phyloP scores from a whole-genome alignment of 2,797 vertebrate genomes.

The Typhlichthys eigenmanni region DNA sequence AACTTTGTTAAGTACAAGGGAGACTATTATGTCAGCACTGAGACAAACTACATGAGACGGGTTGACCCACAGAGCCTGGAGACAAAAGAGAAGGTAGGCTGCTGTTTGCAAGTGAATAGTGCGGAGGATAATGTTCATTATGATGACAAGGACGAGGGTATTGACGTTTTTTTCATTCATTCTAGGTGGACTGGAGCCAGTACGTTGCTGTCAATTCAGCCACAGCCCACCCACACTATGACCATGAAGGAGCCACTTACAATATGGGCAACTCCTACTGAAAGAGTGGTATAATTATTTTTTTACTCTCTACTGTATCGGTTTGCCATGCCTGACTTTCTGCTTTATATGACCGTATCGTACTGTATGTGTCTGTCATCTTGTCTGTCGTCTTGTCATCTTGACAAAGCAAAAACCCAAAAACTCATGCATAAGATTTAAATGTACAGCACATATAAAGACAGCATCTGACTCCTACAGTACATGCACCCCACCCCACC shows the following conservation, averaged over 20 bases:
- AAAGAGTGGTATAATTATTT: slow-evolving; percentile 69
- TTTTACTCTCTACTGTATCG: not conserved
- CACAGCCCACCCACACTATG: slow-evolving; percentile 94
- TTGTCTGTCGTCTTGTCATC: not conserved
- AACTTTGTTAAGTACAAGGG: slow-evolving; percentile 90
- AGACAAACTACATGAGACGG: slow-evolving; percentile 87
- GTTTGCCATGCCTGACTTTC: too few relatives aligned
- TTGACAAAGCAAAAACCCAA: too few relatives aligned
- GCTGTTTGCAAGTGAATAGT: not conserved
- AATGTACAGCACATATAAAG: too few relatives aligned
- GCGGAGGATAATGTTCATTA: not conserved
- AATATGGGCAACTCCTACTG: slow-evolving; percentile 94
- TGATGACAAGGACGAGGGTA: not conserved
- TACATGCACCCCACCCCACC: too few relatives aligned
- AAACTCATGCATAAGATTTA: too few relatives aligned
- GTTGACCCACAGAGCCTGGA: slow-evolving; percentile 86
- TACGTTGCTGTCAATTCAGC: slow-evolving; percentile 89
- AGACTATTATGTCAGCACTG: slow-evolving; percentile 89
- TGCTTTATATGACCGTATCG: not conserved
- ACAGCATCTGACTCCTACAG: too few relatives aligned
- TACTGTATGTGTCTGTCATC: too few relatives aligned
- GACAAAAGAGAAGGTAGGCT: slow-evolving; percentile 86
- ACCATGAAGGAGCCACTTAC: slow-evolving; percentile 84
- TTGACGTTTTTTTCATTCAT: slow-evolving; percentile 13
- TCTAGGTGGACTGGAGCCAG: slow-evolving; percentile 90